Conservation (phyloP, 2,113 vertebrate species). For the Cnemophilus loriae region DNA sequence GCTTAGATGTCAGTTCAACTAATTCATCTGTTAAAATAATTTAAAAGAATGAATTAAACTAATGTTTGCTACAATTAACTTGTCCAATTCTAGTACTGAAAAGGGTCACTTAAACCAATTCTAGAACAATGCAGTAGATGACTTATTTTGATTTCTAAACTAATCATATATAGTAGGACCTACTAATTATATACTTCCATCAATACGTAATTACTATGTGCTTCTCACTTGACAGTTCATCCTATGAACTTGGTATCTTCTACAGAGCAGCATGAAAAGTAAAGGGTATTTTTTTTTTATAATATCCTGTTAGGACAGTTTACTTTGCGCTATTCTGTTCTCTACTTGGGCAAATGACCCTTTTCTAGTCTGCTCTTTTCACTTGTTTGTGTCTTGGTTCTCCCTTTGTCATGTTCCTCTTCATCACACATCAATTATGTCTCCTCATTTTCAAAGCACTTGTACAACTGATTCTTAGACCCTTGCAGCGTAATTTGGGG, state of each 20-base stretch:
- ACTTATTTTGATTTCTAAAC: neutral
- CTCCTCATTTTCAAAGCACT: neutral
- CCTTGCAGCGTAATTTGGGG: neutral
- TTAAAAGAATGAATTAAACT: neutral
- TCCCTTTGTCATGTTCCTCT: neutral
- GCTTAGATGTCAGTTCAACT: neutral
- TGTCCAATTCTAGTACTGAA: neutral
- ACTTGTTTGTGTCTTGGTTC: neutral
- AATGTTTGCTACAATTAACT: constrained; percentile 17
- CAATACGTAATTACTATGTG: neutral
- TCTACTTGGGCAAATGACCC: neutral
- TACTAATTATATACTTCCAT: neutral
- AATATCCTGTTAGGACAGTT: neutral
- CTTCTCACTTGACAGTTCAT: neutral
- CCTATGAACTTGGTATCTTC: neutral
- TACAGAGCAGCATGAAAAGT: neutral
- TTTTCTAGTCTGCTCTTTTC: neutral
- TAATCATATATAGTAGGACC: neutral
- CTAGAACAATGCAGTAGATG: neutral
- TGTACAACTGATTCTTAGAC: neutral
- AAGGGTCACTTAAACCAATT: neutral
- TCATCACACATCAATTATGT: neutral
- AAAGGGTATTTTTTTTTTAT: neutral
- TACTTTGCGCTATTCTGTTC: neutral
- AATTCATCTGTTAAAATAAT: neutral